A percentile compares a stretch with the other conserved stretches of the same genome.
Conservation (phyloP, 2,888 invertebrate species). For the Hymenopus coronatus region DNA sequence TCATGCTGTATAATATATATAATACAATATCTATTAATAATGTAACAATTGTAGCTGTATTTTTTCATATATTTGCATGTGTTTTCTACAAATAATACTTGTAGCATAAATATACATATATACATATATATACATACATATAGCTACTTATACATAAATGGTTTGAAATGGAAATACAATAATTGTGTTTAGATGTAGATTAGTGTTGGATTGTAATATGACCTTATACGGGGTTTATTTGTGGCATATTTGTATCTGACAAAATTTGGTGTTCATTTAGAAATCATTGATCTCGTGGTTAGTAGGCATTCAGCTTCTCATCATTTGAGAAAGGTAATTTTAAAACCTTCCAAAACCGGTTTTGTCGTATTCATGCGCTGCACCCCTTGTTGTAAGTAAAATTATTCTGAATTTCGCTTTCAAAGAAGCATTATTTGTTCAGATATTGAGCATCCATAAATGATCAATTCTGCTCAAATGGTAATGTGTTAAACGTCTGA, state of each 20-base stretch:
- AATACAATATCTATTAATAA: conserved; percentile 21
- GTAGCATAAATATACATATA: conserved; percentile 15
- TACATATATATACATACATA: conserved; percentile 15
- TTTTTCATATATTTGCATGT: conserved; percentile 31
- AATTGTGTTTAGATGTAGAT: conserved; percentile 11
- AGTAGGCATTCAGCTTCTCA: not conserved
- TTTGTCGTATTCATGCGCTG: not conserved
- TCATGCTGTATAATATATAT: conserved; percentile 27
- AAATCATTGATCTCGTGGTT: conserved; percentile 6
- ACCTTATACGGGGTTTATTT: not conserved
- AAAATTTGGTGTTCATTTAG: conserved; percentile 9
- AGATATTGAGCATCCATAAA: not conserved
- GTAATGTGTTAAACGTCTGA: not conserved
- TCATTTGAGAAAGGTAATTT: not conserved
- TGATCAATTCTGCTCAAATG: not conserved
- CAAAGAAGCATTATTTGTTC: not conserved
- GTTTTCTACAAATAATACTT: conserved; percentile 29
- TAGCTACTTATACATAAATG: conserved; percentile 24
- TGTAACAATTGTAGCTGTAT: conserved; percentile 27
- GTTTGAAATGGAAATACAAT: conserved; percentile 18
- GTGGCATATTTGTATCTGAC: conserved; percentile 5
- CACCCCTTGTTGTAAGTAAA: not conserved
- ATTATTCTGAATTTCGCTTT: not conserved
- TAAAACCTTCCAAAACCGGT: not conserved
- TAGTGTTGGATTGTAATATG: not conserved